Evolutionary conservation across 2,888 invertebrate genomes (phyloP).

Genomic region (Hirtodrosophila alboralis): DNA sequence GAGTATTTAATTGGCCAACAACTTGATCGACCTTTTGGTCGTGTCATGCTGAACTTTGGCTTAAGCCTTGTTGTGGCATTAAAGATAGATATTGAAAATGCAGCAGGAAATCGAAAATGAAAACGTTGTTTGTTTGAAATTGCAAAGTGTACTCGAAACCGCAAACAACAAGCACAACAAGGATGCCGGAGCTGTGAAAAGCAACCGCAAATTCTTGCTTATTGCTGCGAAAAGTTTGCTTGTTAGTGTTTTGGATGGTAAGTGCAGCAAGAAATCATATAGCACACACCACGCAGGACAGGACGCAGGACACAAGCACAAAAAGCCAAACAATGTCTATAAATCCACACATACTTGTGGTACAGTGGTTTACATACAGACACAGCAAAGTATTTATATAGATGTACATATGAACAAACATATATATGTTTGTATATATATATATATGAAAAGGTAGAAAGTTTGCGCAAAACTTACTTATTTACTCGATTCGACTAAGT

Average conservation of each 20-base stretch:
- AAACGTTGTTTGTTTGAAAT: constrained; percentile 47
- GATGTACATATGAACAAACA: constrained; percentile 2
- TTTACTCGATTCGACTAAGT: constrained; percentile 74
- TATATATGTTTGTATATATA: neutral
- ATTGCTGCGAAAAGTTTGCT: constrained; percentile 66
- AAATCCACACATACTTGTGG: constrained; percentile 41
- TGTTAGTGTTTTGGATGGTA: constrained; percentile 62
- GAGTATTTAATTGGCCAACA: constrained; percentile 46
- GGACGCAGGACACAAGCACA: constrained; percentile 25
- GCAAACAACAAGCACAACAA: constrained; percentile 21
- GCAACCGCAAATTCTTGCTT: constrained; percentile 65
- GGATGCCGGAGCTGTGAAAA: constrained; percentile 25
- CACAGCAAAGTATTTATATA: too few relatives aligned
- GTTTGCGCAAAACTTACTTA: constrained; percentile 68
- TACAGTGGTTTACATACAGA: constrained; percentile 7
- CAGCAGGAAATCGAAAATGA: constrained; percentile 62
- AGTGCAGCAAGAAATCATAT: constrained; percentile 64
- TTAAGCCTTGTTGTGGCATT: constrained; percentile 39
- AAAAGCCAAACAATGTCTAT: constrained; percentile 61
- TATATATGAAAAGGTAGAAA: constrained; percentile 44
- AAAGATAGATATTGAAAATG: constrained; percentile 6
- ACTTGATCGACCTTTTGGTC: neutral
- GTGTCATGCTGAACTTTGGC: constrained; percentile 10
- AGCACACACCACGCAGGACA: constrained; percentile 25
- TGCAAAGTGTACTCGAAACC: constrained; percentile 42